Base-by-base conservation (phyloP, 2,888 invertebrate species). In the Drosophila gaucha region DNA sequence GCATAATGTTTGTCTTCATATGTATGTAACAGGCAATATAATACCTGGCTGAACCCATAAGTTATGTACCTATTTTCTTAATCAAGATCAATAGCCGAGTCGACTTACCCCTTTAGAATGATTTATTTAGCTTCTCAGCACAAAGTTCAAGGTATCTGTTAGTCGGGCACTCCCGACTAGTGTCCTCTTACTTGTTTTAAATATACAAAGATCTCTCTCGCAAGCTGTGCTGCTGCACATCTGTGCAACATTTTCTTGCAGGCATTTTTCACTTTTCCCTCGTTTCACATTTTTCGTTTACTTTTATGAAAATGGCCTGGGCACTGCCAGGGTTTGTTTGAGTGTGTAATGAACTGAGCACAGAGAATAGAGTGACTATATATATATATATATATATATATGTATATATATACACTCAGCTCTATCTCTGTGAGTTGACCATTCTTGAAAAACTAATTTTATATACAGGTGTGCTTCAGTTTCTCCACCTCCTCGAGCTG, bases 271-370 rank as follows among this genome's bases (percentile, higher is more conserved):
- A 66, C 38, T 67, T 73, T 55, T 46, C 4, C 43, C 39, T n/a
- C n/a, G 24, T 60, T 56, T 65, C 35, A 30, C 51, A 50, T 38
- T 59, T 80, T 80, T 74, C 72, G 67, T 78, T 84, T 69, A 86
- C 82, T 80, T 80, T 86, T 86, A 86, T 82, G 76, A 79, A 76
- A 82, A 86, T 73, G 64, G 64, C 64, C 56, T 39, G 58, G 35
- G 41, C 50, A 33, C 47, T 47, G 57, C 59, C 58, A 83, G 84
- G 77, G 86, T 80, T 82, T 80, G 65, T 70, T 46, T 46, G 46
- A 62, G 60, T 79, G 85, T 85, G 82, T 80, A 83, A 80, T 83
- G 83, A 86, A 82, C 71, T 86, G 64, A 51, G 62, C 52, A 28
- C 46, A 26, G 46, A 38, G 38, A 59, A 46, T 24, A 43, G 39